Conservation (phyloP, 2,888 invertebrate genomes). For the Omphaloscelis lunosa region DNA sequence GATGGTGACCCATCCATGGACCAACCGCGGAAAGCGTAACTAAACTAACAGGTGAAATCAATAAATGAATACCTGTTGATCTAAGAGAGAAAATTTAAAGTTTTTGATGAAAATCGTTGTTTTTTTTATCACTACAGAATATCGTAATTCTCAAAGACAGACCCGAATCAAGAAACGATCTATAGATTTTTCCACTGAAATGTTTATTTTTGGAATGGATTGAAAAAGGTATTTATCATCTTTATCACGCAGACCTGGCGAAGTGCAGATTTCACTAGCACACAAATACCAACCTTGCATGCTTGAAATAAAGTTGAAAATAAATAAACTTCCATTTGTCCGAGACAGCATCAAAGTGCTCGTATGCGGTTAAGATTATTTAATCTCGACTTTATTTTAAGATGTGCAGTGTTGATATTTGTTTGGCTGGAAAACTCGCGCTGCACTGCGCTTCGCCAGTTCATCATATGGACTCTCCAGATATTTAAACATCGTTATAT, state of each 20-base stretch:
- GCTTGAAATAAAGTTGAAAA: background rate
- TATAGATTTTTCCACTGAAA: background rate
- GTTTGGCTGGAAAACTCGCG: background rate
- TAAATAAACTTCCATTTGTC: background rate
- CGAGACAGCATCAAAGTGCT: background rate
- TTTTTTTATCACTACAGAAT: constrained; percentile 11
- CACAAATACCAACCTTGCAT: background rate
- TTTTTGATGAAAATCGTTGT: no score
- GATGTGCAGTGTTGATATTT: background rate
- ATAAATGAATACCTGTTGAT: no score
- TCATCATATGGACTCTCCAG: no score
- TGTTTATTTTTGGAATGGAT: background rate
- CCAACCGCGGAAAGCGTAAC: no score
- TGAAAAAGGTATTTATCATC: constrained; percentile 8
- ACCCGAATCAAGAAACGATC: constrained; percentile 13
- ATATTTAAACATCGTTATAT: background rate
- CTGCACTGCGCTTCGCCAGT: background rate
- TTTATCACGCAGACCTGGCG: background rate
- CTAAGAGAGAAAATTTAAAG: no score
- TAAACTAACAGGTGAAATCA: no score
- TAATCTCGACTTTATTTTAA: constrained; percentile 10
- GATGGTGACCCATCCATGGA: no score
- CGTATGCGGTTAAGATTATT: background rate
- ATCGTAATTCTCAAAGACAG: constrained; percentile 31
- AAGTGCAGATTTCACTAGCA: background rate